phyloP scores from a whole-genome alignment of 1,140 invertebrate genomes.

The Nylanderia fulva region DNA sequence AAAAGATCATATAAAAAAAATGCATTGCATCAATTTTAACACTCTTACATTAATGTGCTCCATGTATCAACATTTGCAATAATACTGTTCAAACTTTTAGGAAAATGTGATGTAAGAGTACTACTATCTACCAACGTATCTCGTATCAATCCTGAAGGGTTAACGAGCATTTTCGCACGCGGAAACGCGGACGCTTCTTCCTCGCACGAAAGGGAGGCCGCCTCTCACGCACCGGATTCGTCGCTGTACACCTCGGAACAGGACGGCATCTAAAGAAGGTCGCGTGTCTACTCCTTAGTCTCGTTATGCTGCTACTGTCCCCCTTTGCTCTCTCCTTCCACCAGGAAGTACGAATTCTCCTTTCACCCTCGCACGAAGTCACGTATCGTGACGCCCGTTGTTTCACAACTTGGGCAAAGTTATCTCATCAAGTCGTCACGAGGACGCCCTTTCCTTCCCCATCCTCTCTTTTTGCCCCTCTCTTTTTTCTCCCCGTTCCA shows the following conservation, averaged over 20 bases:
- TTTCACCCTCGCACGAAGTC: constrained; percentile 70
- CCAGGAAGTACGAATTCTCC: constrained; percentile 61
- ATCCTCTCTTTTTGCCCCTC: neutral
- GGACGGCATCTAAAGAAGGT: constrained; percentile 50
- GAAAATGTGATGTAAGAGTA: neutral
- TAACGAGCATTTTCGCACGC: constrained; percentile 27
- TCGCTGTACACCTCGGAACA: constrained; percentile 49
- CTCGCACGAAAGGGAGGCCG: constrained; percentile 10
- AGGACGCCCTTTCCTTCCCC: constrained; percentile 54
- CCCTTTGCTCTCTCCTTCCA: neutral
- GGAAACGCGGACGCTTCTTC: constrained; percentile 15
- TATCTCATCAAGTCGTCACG: constrained; percentile 79
- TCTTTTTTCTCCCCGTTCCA: neutral
- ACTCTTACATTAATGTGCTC: neutral
- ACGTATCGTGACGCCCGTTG: constrained; percentile 74
- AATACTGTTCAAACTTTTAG: neutral
- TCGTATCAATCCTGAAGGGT: neutral
- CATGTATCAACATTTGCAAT: neutral
- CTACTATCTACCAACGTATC: neutral
- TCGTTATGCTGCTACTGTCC: constrained; percentile 11
- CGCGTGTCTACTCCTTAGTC: constrained; percentile 71
- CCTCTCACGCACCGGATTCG: constrained; percentile 10
- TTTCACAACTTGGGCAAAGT: constrained; percentile 76
- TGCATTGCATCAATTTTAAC: neutral
- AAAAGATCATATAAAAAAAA: neutral